Percentiles rank a stretch among this genome's conserved stretches.
Conservation (phyloP, 2,888 invertebrate genomes). For the Morinoia aosen region DNA sequence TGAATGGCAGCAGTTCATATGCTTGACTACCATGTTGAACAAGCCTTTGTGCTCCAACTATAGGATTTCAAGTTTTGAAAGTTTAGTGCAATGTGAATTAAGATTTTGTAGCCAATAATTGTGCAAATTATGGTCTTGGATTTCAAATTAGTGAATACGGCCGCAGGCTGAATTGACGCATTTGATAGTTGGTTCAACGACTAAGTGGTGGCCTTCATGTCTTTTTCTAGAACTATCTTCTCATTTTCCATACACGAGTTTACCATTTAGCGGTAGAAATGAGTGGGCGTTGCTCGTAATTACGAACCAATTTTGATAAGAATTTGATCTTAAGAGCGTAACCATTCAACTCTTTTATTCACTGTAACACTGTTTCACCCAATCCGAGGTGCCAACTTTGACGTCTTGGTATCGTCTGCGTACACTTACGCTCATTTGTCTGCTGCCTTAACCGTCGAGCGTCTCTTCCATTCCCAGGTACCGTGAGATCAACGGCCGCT, state of each 20-base stretch:
- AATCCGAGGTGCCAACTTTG: too few species aligned
- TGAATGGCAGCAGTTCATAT: too few species aligned
- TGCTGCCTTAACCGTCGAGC: neutral
- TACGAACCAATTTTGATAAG: neutral
- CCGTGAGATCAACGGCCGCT: conserved; percentile 69
- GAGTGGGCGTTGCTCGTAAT: neutral
- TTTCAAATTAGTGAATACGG: too few species aligned
- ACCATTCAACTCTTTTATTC: too few species aligned
- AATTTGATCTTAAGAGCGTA: too few species aligned
- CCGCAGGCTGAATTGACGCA: neutral
- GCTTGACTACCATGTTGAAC: too few species aligned
- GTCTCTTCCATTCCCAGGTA: conserved; percentile 65
- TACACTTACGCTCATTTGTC: neutral
- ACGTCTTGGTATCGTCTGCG: neutral
- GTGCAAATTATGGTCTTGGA: too few species aligned
- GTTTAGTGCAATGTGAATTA: too few species aligned
- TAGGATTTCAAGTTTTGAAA: too few species aligned
- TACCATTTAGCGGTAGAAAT: neutral
- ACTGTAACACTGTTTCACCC: too few species aligned
- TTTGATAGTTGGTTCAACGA: neutral
- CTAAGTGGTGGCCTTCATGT: neutral
- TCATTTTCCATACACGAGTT: neutral
- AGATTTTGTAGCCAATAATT: too few species aligned
- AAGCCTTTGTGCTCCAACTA: too few species aligned
- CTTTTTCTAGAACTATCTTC: neutral